Evolutionary conservation across 2,797 vertebrate genomes (phyloP), one percentile per base, ranked within the genome.

Genomic region (Echeneis naucrates): DNA sequence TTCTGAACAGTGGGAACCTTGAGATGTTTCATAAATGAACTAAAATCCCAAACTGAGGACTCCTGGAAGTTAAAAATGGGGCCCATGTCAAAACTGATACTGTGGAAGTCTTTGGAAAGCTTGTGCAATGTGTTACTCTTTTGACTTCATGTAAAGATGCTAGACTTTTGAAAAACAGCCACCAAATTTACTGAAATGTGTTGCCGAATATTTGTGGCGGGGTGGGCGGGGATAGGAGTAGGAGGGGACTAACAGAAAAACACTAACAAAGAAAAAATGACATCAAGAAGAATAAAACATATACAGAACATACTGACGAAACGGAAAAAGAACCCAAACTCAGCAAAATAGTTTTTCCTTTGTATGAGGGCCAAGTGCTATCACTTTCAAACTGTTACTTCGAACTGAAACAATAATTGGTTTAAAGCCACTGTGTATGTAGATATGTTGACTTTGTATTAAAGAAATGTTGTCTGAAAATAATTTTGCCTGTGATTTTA

Each of bases 371-470:
- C 94, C 93, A 94, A 95, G 92, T 91, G 94, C 94, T 93, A 92
- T 93, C 92, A 94, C 96, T 96, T 96, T 95, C 95, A 96, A 96
- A 95, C 95, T 96, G 95, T 96, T 95, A 94, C 94, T 96, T 96
- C 95, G 93, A 95, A 95, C 90, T 92, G 95, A 96, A 97, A 93
- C 94, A 94, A 96, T 93, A 95, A 96, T 95, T 96, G 96, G 96
- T 95, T 95, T 94, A 94, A 95, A 92, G 93, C 96, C 96, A 96
- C 97, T 93, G 95, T 97, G 96, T 98, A 96, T 99, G 97, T 99
- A 99, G 97, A 99, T 99, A 98, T 96, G 96, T 97, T 95, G 92
- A 98, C 96, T 99, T 99, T 99, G 97, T 99, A 99, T 99, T 99
- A 99, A 99, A 99, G 97, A 96, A 97, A 95, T 96, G 96, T 96